Conservation (phyloP, 2,797 vertebrate genomes). For the Sebastes baramenuke region DNA sequence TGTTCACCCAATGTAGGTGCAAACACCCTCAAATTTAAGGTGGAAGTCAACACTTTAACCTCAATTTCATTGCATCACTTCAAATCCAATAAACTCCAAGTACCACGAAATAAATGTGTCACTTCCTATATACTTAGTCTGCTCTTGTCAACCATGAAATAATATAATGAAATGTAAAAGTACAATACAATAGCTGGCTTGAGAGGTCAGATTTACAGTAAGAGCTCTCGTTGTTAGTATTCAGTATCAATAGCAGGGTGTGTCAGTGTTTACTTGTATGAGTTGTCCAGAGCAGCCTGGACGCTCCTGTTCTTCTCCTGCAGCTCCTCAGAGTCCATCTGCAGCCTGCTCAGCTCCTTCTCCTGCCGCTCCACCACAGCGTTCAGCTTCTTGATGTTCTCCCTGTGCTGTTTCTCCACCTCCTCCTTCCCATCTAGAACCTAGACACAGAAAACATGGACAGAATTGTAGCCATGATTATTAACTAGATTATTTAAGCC, state of each 20-base stretch:
- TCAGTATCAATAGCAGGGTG: not conserved
- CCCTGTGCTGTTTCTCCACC: conserved; percentile 95
- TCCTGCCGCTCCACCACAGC: conserved; percentile 91
- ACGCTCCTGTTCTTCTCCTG: conserved; percentile 93
- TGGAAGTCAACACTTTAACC: not conserved
- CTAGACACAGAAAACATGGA: conserved; percentile 69
- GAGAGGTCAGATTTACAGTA: not conserved
- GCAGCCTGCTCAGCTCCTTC: conserved; percentile 87
- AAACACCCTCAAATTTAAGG: not conserved
- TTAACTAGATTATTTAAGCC: not conserved
- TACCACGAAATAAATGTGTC: not conserved
- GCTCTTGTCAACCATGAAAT: not conserved
- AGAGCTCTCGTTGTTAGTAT: not conserved
- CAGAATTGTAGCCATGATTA: not conserved
- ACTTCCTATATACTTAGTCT: not conserved
- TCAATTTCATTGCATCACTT: not conserved
- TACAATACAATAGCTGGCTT: not conserved
- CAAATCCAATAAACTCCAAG: not conserved
- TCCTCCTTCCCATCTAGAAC: conserved; percentile 97
- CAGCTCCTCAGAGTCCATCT: conserved; percentile 87
- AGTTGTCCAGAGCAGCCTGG: conserved; percentile 91
- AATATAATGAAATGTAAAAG: not conserved
- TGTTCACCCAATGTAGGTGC: not conserved
- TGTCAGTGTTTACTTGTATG: conserved; percentile 88
- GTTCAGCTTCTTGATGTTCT: conserved; percentile 95